phyloP scores from a whole-genome alignment of 2,113 vertebrate species.

The Cyprinodon brontotheroides region DNA sequence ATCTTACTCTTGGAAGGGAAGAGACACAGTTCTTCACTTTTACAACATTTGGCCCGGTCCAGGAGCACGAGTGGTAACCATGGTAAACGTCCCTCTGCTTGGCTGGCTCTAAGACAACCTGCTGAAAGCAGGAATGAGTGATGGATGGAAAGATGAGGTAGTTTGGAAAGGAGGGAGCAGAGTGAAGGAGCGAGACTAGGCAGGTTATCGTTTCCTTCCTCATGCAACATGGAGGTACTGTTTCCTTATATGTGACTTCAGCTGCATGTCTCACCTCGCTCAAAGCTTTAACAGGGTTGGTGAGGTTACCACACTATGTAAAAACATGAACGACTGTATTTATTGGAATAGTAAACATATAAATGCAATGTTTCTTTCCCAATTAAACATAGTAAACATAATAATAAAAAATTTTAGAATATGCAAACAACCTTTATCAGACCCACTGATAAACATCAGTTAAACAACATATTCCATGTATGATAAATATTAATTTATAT shows the following conservation, averaged over 20 bases:
- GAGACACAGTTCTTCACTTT: constrained; percentile 55
- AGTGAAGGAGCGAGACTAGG: constrained; percentile 50
- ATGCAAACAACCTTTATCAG: constrained; percentile 29
- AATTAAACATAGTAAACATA: constrained; percentile 39
- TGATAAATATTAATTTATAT: neutral
- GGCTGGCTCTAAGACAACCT: constrained; percentile 54
- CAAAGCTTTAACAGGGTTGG: constrained; percentile 30
- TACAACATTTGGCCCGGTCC: constrained; percentile 65
- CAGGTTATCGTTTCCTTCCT: constrained; percentile 19
- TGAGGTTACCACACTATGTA: constrained; percentile 32
- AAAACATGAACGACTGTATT: constrained; percentile 33
- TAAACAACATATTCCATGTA: neutral
- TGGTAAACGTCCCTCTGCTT: constrained; percentile 42
- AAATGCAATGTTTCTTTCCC: constrained; percentile 3
- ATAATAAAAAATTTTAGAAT: constrained; percentile 54
- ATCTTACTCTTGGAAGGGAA: constrained; percentile 51
- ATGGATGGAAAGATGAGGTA: constrained; percentile 54
- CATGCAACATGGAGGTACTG: constrained; percentile 17
- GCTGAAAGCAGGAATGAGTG: constrained; percentile 59
- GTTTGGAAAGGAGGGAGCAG: constrained; percentile 59
- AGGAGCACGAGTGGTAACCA: constrained; percentile 55
- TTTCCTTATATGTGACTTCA: constrained; percentile 1
- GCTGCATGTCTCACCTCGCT: neutral
- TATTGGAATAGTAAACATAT: constrained; percentile 44
- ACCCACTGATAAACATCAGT: neutral